A percentile compares a stretch with the other conserved stretches of the same genome.
Evolutionary conservation across 2,888 invertebrate genomes (phyloP).

Genomic region (Coelinius sp.): DNA sequence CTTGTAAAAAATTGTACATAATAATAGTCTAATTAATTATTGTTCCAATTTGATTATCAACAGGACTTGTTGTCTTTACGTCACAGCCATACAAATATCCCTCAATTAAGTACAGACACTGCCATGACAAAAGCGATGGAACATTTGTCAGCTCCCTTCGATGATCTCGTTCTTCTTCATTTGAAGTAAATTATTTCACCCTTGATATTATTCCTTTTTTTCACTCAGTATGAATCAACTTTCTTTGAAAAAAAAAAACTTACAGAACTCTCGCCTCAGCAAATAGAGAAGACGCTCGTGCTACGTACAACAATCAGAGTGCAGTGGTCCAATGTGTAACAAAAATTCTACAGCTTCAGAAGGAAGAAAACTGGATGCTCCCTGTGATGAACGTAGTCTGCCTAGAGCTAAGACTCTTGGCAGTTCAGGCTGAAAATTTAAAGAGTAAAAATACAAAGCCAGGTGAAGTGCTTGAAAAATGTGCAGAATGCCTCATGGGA

Average conservation of each 20-base stretch:
- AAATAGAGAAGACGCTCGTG: constrained; percentile 70
- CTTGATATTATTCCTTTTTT: too few species aligned
- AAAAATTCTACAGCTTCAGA: constrained; percentile 87
- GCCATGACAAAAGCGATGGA: constrained; percentile 62
- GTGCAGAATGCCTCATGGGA: constrained; percentile 92
- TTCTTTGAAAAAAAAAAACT: constrained; percentile 29
- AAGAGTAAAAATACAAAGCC: constrained; percentile 72
- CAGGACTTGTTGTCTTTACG: constrained; percentile 64
- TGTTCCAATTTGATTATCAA: constrained; percentile 19
- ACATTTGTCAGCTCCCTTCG: constrained; percentile 60
- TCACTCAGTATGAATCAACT: too few species aligned
- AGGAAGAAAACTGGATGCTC: constrained; percentile 98
- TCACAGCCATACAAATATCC: constrained; percentile 56
- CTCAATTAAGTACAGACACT: constrained; percentile 58
- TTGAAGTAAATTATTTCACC: constrained; percentile 62
- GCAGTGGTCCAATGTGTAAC: constrained; percentile 83
- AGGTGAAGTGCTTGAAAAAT: constrained; percentile 89
- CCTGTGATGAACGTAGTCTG: constrained; percentile 93
- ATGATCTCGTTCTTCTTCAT: constrained; percentile 63
- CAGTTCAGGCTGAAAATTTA: constrained; percentile 82
- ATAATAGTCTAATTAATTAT: neutral
- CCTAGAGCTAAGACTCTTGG: constrained; percentile 89
- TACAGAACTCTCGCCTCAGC: constrained; percentile 73
- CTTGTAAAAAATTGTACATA: neutral
- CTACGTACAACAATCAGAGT: constrained; percentile 85